These are phyloP conservation scores for Rhodeus uyekii DNA, from an alignment of 2,797 vertebrate genomes.

Conservation along the genomic window DNA sequence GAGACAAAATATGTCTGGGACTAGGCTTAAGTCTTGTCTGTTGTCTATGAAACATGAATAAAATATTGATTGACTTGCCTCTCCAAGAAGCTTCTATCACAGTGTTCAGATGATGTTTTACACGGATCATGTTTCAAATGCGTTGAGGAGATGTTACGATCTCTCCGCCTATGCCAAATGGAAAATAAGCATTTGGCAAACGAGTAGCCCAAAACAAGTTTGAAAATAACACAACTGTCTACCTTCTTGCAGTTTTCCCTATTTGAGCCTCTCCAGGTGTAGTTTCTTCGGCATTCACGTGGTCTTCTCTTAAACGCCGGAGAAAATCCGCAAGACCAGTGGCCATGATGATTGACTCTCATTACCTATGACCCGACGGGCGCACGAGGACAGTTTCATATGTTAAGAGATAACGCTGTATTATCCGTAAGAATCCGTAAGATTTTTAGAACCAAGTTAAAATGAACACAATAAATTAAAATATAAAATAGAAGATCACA, in stretches of 20 bases:
- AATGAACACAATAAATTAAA: not conserved
- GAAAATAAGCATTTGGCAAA: not conserved
- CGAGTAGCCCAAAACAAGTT: not conserved
- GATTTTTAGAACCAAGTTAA: not conserved
- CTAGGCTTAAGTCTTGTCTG: no score
- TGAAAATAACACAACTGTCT: not conserved
- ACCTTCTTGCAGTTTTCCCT: not conserved
- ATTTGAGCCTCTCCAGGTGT: not conserved
- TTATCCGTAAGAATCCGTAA: not conserved
- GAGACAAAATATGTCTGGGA: no score
- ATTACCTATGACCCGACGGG: not conserved
- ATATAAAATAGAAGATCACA: not conserved
- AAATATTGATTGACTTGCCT: slow-evolving; percentile 61
- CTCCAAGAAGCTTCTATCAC: slow-evolving; percentile 43
- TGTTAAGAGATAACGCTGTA: not conserved
- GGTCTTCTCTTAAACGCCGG: slow-evolving; percentile 26
- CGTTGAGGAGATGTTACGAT: not conserved
- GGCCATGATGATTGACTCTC: slow-evolving; percentile 59
- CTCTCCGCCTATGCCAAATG: slow-evolving; percentile 3
- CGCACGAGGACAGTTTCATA: not conserved
- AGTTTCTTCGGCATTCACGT: slow-evolving; percentile 5
- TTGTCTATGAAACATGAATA: not conserved
- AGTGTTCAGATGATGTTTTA: not conserved
- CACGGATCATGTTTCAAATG: not conserved
- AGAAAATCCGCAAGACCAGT: slow-evolving; percentile 51